Conservation (phyloP, 2,888 invertebrate genomes). For the Microctonus hyperodae region DNA sequence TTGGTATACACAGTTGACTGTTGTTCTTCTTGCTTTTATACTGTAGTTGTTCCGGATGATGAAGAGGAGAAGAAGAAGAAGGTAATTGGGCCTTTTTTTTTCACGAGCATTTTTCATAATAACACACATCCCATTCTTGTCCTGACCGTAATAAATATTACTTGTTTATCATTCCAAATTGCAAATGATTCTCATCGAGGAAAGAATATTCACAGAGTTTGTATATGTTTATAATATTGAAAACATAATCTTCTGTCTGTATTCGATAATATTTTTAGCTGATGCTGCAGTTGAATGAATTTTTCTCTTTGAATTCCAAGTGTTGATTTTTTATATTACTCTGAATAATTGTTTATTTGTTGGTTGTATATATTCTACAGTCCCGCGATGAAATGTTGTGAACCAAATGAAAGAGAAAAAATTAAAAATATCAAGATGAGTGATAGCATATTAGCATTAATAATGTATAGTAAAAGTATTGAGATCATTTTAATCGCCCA, state of each 20-base stretch:
- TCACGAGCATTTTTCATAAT: slow-evolving; percentile 18
- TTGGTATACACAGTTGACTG: slow-evolving; percentile 17
- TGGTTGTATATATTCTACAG: not conserved
- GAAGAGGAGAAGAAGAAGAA: slow-evolving; percentile 1
- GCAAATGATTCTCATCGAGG: too few species aligned
- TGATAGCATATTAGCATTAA: slow-evolving; percentile 21
- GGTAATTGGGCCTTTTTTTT: not conserved
- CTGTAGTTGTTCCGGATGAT: slow-evolving; percentile 8
- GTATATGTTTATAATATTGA: not conserved
- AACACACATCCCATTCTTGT: not conserved
- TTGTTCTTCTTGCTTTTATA: slow-evolving; percentile 1
- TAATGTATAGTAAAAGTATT: slow-evolving; percentile 29
- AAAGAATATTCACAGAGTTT: too few species aligned
- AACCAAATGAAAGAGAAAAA: slow-evolving; percentile 19
- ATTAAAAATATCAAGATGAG: slow-evolving; percentile 3
- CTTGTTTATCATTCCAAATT: not conserved
- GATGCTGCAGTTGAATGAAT: not conserved
- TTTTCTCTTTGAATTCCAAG: not conserved
- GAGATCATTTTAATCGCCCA: slow-evolving; percentile 33
- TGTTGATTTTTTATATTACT: not conserved
- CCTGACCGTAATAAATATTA: not conserved
- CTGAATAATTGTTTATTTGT: not conserved
- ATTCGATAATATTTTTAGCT: not conserved
- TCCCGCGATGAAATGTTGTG: not conserved
- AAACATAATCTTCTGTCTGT: not conserved